Evolutionary conservation across 2,797 vertebrate species (phyloP).

Genomic region (Pyrocephalus nanus): DNA sequence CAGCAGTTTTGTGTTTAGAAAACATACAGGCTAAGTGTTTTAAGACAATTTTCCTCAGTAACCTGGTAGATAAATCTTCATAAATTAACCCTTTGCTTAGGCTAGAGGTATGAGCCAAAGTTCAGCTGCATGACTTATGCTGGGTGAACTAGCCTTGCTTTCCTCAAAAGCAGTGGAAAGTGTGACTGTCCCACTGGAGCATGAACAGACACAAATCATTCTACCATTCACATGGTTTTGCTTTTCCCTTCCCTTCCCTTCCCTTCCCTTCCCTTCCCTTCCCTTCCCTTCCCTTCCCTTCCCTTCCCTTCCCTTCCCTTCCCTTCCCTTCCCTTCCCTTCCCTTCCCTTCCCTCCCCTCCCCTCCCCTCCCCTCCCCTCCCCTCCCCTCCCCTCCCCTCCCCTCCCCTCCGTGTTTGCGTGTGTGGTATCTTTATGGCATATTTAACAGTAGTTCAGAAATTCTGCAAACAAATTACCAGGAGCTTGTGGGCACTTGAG

Average conservation of each 20-base stretch:
- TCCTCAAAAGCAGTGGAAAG: not conserved
- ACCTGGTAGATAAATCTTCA: not conserved
- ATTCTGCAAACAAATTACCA: not conserved
- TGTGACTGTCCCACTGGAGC: accelerated
- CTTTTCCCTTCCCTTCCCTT: accelerated
- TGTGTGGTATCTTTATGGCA: not conserved
- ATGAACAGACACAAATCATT: not conserved
- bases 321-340: too few species aligned
- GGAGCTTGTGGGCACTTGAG: not conserved
- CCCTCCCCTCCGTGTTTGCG: too few species aligned
- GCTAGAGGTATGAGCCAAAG: not conserved
- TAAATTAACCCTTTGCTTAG: not conserved
- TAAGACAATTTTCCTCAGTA: not conserved
- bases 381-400: too few species aligned
- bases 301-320: too few species aligned
- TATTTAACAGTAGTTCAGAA: not conserved
- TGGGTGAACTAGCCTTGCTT: accelerated
- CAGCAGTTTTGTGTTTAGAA: not conserved
- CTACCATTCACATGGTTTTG: not conserved
- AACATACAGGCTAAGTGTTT: accelerated
- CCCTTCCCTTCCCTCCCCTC: too few species aligned
- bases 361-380: too few species aligned
- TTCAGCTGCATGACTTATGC: not conserved
- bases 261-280: too few species aligned
- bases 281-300: too few species aligned